These are phyloP conservation scores for Sinella curviseta DNA, from an alignment of 1,140 invertebrate species.

Conservation along the genomic window DNA sequence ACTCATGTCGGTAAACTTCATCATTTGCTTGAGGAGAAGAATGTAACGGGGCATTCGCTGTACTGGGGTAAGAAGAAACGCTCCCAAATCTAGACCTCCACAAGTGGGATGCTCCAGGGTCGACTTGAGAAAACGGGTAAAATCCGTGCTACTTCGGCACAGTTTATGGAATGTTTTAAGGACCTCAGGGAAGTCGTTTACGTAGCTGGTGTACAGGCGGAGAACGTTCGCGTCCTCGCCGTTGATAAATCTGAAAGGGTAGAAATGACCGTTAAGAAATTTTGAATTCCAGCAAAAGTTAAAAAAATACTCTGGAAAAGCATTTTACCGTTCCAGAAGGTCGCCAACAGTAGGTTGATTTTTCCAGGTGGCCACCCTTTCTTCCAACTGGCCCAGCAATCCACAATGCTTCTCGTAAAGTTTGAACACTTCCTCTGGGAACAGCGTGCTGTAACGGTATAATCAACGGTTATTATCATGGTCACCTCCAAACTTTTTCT, in stretches of 20 bases:
- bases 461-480: background rate
- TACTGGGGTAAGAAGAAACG: slow-evolving; percentile 55
- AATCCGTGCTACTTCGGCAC: slow-evolving; percentile 50
- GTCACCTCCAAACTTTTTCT: slow-evolving; percentile 34
- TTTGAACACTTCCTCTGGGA: slow-evolving; percentile 54
- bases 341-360: slow-evolving; percentile 51
- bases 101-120: slow-evolving; percentile 53
- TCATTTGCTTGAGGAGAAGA: slow-evolving; percentile 54
- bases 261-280: slow-evolving; percentile 16
- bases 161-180: slow-evolving; percentile 54
- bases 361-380: slow-evolving; percentile 53
- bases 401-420: slow-evolving; percentile 56
- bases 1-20: slow-evolving; percentile 52
- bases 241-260: slow-evolving; percentile 49
- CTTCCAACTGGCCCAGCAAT: slow-evolving; percentile 54
- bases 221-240: slow-evolving; percentile 52
- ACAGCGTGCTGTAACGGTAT: slow-evolving; percentile 38
- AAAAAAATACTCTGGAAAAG: background rate
- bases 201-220: slow-evolving; percentile 53
- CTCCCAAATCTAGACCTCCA: slow-evolving; percentile 53
- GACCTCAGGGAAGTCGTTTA: slow-evolving; percentile 54
- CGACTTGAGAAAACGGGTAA: slow-evolving; percentile 53
- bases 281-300: too few species aligned
- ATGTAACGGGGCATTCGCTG: slow-evolving; percentile 56
- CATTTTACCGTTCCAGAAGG: slow-evolving; percentile 46